A percentile compares a stretch with the other conserved stretches of the same genome.
These are phyloP conservation scores for Myotis yumanensis DNA, from an alignment of 2,113 vertebrate species.

Conservation along the genomic window DNA sequence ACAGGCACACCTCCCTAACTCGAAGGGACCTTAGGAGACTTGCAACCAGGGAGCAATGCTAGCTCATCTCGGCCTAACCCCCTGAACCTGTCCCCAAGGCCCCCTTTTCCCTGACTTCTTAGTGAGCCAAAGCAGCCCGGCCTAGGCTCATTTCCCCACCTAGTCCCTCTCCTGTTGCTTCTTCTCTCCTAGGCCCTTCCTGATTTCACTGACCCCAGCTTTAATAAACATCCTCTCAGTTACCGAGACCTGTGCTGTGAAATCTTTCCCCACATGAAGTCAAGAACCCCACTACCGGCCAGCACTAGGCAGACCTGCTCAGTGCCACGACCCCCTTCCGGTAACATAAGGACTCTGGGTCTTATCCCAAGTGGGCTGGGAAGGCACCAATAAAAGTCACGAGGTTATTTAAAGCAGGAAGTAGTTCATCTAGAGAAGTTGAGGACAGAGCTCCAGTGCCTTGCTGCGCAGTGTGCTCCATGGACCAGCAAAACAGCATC, in stretches of 20 bases:
- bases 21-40: neutral
- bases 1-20: neutral
- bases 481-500: neutral
- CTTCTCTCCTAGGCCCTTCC: neutral
- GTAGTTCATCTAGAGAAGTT: neutral
- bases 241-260: neutral
- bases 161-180: neutral
- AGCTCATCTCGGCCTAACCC: neutral
- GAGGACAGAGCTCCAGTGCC: neutral
- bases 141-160: too few relatives aligned
- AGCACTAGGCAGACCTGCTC: neutral
- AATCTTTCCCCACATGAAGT: neutral
- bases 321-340: neutral
- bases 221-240: neutral
- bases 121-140: neutral
- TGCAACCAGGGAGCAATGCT: neutral
- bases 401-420: neutral
- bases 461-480: accelerated
- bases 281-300: neutral
- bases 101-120: neutral
- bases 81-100: neutral
- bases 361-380: neutral
- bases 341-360: neutral
- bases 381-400: neutral
- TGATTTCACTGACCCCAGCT: neutral